Evolutionary conservation across 1,140 invertebrate species (phyloP), one percentile per base, ranked within the genome.

Genomic region (Hyles vespertilio): DNA sequence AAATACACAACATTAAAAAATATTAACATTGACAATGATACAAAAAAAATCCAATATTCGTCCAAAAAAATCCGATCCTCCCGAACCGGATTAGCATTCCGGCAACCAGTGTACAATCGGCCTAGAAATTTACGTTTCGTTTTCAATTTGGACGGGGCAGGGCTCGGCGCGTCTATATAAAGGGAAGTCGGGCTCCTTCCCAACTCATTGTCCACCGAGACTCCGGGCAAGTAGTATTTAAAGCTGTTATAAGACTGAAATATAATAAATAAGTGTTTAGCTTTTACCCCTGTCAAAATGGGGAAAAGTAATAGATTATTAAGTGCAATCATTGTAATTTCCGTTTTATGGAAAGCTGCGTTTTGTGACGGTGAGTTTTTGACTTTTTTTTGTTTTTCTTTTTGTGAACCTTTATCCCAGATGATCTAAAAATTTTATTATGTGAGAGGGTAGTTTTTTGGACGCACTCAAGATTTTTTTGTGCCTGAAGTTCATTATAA

Each of bases 291-390:
- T 66, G 53, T 46, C 50, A 84, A 63, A 40, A 87, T 87, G 84
- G 84, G 81, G 81, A 71, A 63, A 54, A 59, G 54, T 81, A 84
- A 72, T 72, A 80, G 81, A 73, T 76, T 77, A 65, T 72, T 76
- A 67, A 77, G 83, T 86, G 84, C 78, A 63, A 53, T 83, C 55
- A 56, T 84, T 56, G 60, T 79, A 57, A 52, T 84, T 61, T 70
- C 77, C 59, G 77, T 87, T 79, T 77, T 87, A 66, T 84, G 84
- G 81, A 83, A 74, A 52, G 79, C 84, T n/a, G 76, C 74, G 9
- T 72, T 66, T 50, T 59, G 69, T 43, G 52, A 70, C 61, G 79
- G 84, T 87, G 56, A 79, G 81, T 83, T 72, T 49, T n/a, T 49
- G 52, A 47, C 58, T 58, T 51, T 40, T 49, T 58, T 64, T 46